Evolutionary conservation across 1,140 invertebrate genomes (phyloP), one percentile per base, ranked within the genome.

Genomic region (Nixonia krombeini): DNA sequence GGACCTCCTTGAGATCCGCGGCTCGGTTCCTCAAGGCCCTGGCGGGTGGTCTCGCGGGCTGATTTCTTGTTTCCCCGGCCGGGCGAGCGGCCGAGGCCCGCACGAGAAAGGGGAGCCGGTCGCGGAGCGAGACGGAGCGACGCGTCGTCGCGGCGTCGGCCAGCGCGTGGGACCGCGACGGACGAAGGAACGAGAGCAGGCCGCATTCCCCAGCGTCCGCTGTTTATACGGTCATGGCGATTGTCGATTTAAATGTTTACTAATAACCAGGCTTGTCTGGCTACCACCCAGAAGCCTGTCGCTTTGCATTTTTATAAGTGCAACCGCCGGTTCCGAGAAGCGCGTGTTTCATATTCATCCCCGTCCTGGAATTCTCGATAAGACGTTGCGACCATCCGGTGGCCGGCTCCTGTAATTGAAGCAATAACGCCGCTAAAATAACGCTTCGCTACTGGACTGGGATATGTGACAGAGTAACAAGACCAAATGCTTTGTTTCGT

Each of bases 171-270:
- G 63, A 61, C 61, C 53, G 55, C 52, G 64, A 58, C 37, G 52
- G 41, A 12, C 18, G 40, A 26, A 29, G 59, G 57, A 64, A 46
- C 37, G 50, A 58, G 56, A 69, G 64, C 55, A 47, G 72, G 56
- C 55, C 51, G 69, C 73, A 74, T 79, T 74, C 73, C 41, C 71
- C 61, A 56, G 18, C 64, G 68, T 68, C 70, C 53, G 58, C 66
- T 66, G 58, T 62, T 73, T 73, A 73, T 73, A 75, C 74, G 61
- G 61, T 76, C 74, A 74, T 66, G 67, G 68, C 75, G 77, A 85
- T 84, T 85, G 80, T 84, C 81, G 81, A 85, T 84, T 85, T 84
- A 85, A 84, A 85, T 84, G 82, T 85, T 85, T 85, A 85, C 84
- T 85, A 85, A 85, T 85, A 85, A 85, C 80, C 81, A 83, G 64